These are phyloP conservation scores for Lampris megalopsis DNA, from an alignment of 2,113 vertebrate species.

Conservation along the genomic window DNA sequence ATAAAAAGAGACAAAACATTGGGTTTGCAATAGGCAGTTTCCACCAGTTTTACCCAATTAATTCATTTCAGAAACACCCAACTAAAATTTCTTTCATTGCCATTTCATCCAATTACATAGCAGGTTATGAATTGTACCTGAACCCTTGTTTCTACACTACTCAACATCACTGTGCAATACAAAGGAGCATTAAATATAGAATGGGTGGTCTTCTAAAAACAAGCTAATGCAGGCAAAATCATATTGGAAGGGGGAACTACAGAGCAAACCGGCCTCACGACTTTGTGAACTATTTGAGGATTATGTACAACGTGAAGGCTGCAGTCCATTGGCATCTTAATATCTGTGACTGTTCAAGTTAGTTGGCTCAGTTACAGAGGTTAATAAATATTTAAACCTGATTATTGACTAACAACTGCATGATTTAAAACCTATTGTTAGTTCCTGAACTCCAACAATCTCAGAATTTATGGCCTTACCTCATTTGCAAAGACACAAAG, in stretches of 20 bases:
- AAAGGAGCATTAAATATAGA: constrained; percentile 49
- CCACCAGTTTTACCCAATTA: not conserved
- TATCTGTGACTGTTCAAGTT: constrained; percentile 38
- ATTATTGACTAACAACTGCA: constrained; percentile 48
- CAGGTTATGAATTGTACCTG: constrained; percentile 36
- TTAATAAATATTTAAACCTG: constrained; percentile 68
- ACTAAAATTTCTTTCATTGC: not conserved
- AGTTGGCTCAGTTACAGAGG: constrained; percentile 81
- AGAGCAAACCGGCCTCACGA: constrained; percentile 20
- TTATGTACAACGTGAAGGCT: constrained; percentile 69
- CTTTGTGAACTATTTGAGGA: constrained; percentile 34
- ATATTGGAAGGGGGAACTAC: constrained; percentile 22
- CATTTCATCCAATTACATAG: constrained; percentile 54
- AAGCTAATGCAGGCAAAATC: constrained; percentile 41
- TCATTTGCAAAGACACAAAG: not conserved
- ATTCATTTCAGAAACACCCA: constrained; percentile 4
- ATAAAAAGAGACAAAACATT: constrained; percentile 29
- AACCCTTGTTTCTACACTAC: constrained; percentile 46
- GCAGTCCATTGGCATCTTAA: constrained; percentile 71
- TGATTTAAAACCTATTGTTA: constrained; percentile 35
- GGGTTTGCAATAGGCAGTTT: not conserved
- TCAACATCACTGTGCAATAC: constrained; percentile 52
- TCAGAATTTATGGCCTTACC: constrained; percentile 11
- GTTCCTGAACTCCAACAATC: constrained; percentile 17
- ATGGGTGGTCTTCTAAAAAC: constrained; percentile 18